phyloP scores from a whole-genome alignment of 2,888 invertebrate species.

The Catonia carolina region DNA sequence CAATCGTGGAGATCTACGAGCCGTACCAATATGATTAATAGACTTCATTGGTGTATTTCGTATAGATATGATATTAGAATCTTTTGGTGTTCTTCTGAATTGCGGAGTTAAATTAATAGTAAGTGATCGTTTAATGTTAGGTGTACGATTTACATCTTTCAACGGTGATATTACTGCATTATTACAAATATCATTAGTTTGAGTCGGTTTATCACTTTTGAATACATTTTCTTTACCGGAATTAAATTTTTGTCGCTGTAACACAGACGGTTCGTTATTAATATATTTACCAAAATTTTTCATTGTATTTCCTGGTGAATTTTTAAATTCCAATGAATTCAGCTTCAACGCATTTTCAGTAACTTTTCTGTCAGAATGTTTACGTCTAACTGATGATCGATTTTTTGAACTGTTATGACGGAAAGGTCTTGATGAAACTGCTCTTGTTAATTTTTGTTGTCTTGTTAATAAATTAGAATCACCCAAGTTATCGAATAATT shows the following conservation, averaged over 20 bases:
- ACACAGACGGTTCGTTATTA: too few relatives aligned
- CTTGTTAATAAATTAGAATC: neutral
- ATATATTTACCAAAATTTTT: too few relatives aligned
- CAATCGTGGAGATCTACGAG: neutral
- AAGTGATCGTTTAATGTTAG: neutral
- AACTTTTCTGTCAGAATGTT: neutral
- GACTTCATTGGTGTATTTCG: neutral
- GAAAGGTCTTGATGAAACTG: neutral
- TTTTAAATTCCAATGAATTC: neutral
- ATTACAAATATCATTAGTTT: neutral
- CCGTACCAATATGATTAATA: neutral
- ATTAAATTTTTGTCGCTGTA: neutral
- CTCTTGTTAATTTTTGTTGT: neutral
- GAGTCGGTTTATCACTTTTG: neutral
- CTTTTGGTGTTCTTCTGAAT: neutral
- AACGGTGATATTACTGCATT: neutral
- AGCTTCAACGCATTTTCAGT: neutral
- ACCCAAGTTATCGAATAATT: conserved; percentile 53
- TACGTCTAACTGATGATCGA: neutral
- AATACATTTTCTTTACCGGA: neutral
- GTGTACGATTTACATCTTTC: conserved; percentile 3
- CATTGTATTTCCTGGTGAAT: neutral
- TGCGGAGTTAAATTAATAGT: neutral
- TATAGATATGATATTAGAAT: neutral
- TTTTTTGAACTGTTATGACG: neutral